Conservation (phyloP, 1,140 invertebrate species). For the Achroia grisella region DNA sequence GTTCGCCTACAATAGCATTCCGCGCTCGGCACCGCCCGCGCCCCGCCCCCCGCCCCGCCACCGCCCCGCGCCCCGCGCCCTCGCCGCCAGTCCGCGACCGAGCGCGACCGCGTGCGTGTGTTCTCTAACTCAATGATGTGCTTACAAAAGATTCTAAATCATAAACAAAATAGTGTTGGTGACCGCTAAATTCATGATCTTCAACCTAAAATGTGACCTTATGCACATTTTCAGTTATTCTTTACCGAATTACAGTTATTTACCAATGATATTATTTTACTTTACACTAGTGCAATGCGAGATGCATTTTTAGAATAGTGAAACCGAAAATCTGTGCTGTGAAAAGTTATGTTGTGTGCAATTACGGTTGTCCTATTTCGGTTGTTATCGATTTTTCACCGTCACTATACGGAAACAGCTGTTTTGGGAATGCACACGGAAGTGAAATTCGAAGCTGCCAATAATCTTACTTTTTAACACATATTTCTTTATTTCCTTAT, state of each 20-base stretch:
- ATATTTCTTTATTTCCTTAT: too few relatives aligned
- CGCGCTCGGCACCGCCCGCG: constrained; percentile 37
- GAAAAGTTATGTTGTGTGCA: constrained; percentile 38
- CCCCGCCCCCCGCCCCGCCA: constrained; percentile 47
- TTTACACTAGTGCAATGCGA: constrained; percentile 18
- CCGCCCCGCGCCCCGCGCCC: constrained; percentile 31
- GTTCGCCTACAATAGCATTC: constrained; percentile 71
- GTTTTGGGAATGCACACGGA: constrained; percentile 43
- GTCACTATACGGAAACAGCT: constrained; percentile 52
- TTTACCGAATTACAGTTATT: background rate
- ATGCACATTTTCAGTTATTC: constrained; percentile 6
- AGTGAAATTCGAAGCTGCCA: too few relatives aligned
- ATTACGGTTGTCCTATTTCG: constrained; percentile 37
- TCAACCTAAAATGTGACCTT: constrained; percentile 1
- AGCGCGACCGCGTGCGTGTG: constrained; percentile 44
- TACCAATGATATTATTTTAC: constrained; percentile 1
- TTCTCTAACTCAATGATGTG: constrained; percentile 21
- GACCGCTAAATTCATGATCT: constrained; percentile 10
- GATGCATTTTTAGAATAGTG: constrained; percentile 23
- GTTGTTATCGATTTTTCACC: constrained; percentile 57
- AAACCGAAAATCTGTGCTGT: constrained; percentile 38
- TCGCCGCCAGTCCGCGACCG: constrained; percentile 42
- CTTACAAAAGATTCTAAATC: constrained; percentile 22
- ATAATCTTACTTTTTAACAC: too few relatives aligned
- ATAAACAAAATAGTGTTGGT: constrained; percentile 30